phyloP scores from a whole-genome alignment of 2,113 vertebrate genomes.

The Heterocephalus glaber region DNA sequence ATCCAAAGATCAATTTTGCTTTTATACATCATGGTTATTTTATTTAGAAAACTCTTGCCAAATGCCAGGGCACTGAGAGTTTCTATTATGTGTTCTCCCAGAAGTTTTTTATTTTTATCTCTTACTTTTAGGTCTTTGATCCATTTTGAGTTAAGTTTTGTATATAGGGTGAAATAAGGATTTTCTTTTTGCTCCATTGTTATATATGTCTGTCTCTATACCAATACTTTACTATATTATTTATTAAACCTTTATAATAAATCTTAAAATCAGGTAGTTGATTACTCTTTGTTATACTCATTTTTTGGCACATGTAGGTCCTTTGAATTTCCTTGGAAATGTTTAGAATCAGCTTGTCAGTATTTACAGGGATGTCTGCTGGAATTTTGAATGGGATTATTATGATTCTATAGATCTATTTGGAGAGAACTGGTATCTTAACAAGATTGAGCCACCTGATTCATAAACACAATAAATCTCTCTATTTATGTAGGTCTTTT shows the following conservation, averaged over 20 bases:
- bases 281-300: constrained; percentile 5
- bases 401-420: not conserved
- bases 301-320: not conserved
- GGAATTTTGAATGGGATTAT: constrained; percentile 27
- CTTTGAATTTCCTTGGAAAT: constrained; percentile 34
- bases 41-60: constrained; percentile 38
- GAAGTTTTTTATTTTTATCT: not conserved
- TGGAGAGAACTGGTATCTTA: constrained; percentile 6
- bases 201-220: not conserved
- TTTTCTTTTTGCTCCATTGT: not conserved
- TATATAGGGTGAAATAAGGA: not conserved
- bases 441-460: not conserved
- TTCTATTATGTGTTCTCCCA: not conserved
- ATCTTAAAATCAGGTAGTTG: constrained; percentile 9
- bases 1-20: constrained; percentile 2
- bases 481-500: constrained; percentile 23
- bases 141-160: constrained; percentile 12
- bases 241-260: constrained; percentile 36
- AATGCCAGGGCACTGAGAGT: not conserved
- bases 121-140: constrained; percentile 8
- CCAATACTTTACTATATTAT: not conserved
- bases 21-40: not conserved
- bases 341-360: not conserved
- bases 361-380: not conserved
- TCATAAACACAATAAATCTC: constrained; percentile 37